Evolutionary conservation across 2,888 invertebrate species (phyloP), one percentile per base, ranked within the genome.

Genomic region (Lypha dubia): DNA sequence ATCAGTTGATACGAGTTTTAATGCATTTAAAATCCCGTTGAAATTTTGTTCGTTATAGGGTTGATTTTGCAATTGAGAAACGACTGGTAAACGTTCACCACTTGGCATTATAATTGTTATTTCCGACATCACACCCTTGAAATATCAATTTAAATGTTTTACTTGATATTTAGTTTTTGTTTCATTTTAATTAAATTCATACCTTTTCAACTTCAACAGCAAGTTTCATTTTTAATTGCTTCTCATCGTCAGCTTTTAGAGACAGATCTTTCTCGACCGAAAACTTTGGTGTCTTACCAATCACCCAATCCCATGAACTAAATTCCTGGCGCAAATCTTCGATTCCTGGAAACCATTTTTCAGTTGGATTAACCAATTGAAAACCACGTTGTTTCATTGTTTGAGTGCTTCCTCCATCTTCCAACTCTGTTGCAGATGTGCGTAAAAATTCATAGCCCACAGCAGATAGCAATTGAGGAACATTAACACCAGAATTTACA

Each of bases 271-370:
- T 92, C 80, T 92, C 90, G 1, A 97, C 95, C 0, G 94, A 94
- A 92, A 98, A 98, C 86, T 95, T 94, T 0, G 98, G 98, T 0
- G 98, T 97, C 90, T 95, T 95, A 1, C 98, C 98, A 91, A 94
- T 96, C 85, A 95, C 95, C 98, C 98, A 98, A 80, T 97, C 95
- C 97, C 98, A 98, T 32, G 95, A 95, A 86, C 93, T 92, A 68
- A 97, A 94, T 84, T 95, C 94, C 49, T 94, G 93, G 77, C 94
- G 94, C 79, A 97, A 93, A 88, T 95, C 94, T 11, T 94, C 94
- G 35, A 97, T 93, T 88, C 97, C 97, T 91, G 97, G 96, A 91
- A 97, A 98, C 96, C 97, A 97, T 86, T 95, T 95, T 88, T 98
- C 96, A 0, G 96, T 96, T 1, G 98, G 97, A 92, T 97, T 97